These are phyloP conservation scores for Salvelinus fontinalis DNA, from an alignment of 2,113 vertebrate genomes.

Conservation along the genomic window DNA sequence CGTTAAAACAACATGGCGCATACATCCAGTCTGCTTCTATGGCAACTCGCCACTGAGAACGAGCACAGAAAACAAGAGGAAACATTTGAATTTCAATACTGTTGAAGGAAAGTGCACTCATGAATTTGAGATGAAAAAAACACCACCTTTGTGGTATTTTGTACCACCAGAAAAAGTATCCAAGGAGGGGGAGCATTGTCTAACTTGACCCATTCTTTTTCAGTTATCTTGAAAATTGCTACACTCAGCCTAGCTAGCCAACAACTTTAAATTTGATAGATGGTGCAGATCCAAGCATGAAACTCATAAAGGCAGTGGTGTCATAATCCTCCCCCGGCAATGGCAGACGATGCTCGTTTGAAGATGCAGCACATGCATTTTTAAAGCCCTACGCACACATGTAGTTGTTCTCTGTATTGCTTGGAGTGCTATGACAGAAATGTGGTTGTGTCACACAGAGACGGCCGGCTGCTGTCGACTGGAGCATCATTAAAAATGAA, in stretches of 20 bases:
- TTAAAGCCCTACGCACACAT: conserved; percentile 33
- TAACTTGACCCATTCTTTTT: background rate
- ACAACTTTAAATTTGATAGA: background rate
- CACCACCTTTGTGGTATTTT: too few relatives aligned
- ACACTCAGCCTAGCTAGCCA: conserved; percentile 1
- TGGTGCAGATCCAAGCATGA: conserved; percentile 46
- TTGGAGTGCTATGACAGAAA: conserved; percentile 31
- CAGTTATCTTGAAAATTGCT: conserved; percentile 24
- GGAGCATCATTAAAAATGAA: conserved; percentile 63
- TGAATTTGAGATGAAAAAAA: too few relatives aligned
- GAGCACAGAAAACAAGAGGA: conserved; percentile 6
- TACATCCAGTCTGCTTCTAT: conserved; percentile 23
- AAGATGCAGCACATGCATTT: conserved; percentile 52
- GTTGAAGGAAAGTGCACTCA: too few relatives aligned
- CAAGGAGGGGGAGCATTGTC: background rate
- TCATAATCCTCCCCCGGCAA: conserved; percentile 31
- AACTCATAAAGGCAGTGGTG: conserved; percentile 44
- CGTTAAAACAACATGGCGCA: conserved; percentile 41
- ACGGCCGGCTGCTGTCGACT: conserved; percentile 31
- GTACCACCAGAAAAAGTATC: too few relatives aligned
- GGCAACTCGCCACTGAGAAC: conserved; percentile 1
- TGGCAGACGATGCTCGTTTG: conserved; percentile 36
- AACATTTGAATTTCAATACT: too few relatives aligned
- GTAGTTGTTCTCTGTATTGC: conserved; percentile 45
- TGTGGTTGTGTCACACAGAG: conserved; percentile 25